Evolutionary conservation across 2,888 invertebrate species (phyloP), one percentile per base, ranked within the genome.

Genomic region (Pandemis cinnamomeana): DNA sequence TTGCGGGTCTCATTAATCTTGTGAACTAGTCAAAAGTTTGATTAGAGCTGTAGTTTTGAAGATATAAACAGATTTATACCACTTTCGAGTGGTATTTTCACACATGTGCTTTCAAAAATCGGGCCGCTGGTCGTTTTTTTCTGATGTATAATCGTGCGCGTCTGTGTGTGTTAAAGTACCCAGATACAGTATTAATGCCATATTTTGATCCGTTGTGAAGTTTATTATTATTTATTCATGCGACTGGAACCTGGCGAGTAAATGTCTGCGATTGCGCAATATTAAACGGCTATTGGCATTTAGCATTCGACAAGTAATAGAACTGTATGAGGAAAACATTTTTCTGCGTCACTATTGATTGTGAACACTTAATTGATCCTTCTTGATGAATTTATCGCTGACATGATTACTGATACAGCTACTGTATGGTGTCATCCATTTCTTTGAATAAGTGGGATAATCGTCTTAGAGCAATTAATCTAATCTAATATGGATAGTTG

Each of bases 211-310:
- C 51, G 15, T 55, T n/a, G 61, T 2, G 10, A 27, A 27, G 15
- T 10, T 58, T 58, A 11, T 1, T 53, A 53, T 58, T 58, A 58
- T 58, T 58, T 58, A 58, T 58, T 58, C 27, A 58, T 58, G 20
- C 58, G 58, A 10, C 20, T 58, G 27, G 58, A 58, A 58, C 20
- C 58, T 15, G 53, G 53, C 53, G 53, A 55, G 53, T n/a, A n/a
- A 53, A 15, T 20, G 53, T 55, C 53, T 55, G 58, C 27, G 27
- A 58, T 58, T 58, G 58, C 58, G 58, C 58, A 48, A 42, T 58
- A 67, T 68, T 41, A 55, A 69, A 69, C 63, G 44, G 70, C 70
- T 70, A 74, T 46, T 70, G 20, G 58, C 27, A 27, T 36, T 36
- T 36, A 11, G 46, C 46, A 46, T 58, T 11, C 5, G 27, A 58